phyloP scores from a whole-genome alignment of 2,888 invertebrate species.

The Sepiola atlantica region DNA sequence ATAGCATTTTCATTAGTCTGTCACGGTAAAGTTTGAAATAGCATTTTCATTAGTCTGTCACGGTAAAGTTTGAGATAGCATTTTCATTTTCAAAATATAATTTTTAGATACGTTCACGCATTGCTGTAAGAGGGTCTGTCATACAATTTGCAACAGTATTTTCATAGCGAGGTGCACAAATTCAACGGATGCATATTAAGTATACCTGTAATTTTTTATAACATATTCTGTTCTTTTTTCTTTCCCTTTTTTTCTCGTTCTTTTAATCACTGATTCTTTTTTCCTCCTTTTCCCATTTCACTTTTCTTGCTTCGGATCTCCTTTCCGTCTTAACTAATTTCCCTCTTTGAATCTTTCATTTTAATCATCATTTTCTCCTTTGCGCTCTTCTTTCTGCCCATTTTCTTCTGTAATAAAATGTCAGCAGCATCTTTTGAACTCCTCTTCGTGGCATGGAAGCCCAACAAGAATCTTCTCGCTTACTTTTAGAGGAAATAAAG shows the following conservation, averaged over 20 bases:
- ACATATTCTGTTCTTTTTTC: background rate
- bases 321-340: background rate
- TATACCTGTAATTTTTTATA: background rate
- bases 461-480: background rate
- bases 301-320: background rate
- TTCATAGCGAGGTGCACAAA: too few species aligned
- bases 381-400: background rate
- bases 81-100: too few species aligned
- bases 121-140: too few species aligned
- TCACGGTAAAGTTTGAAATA: too few species aligned
- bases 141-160: too few species aligned
- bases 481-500: background rate
- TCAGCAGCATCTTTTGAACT: background rate
- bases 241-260: background rate
- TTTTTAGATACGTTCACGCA: too few species aligned
- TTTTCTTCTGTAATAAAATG: background rate
- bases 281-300: background rate
- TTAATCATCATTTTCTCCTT: background rate
- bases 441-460: background rate
- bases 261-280: background rate
- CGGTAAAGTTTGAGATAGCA: too few species aligned
- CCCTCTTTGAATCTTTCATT: background rate
- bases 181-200: too few species aligned
- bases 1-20: too few species aligned
- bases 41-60: too few species aligned